A percentile compares a stretch with the other conserved stretches of the same genome.
phyloP scores from a whole-genome alignment of 2,888 invertebrate genomes.

The Caenorhabditis sp. region DNA sequence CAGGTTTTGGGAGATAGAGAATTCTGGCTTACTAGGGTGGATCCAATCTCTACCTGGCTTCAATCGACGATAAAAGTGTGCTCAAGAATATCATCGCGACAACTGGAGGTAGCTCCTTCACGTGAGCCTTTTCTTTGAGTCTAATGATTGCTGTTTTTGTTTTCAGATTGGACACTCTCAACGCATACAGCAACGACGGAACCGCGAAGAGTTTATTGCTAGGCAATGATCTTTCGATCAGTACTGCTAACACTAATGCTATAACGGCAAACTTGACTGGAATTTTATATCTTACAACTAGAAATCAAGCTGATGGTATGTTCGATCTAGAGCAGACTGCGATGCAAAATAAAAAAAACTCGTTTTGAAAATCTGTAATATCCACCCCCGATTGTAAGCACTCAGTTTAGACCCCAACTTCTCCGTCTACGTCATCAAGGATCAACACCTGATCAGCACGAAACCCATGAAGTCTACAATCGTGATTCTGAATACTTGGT shows the following conservation, averaged over 20 bases:
- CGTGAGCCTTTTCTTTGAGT: not conserved
- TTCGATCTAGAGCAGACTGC: not conserved
- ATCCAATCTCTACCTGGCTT: no score
- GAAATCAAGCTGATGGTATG: conserved; percentile 2
- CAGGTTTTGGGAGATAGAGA: no score
- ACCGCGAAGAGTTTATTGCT: not conserved
- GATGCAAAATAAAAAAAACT: not conserved
- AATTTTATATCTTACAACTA: not conserved
- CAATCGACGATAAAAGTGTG: not conserved
- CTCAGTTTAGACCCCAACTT: conserved; percentile 11
- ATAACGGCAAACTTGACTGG: not conserved
- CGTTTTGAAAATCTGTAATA: no score
- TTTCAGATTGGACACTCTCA: not conserved
- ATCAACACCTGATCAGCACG: not conserved
- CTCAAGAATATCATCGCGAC: conserved; percentile 2
- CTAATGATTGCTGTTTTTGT: not conserved
- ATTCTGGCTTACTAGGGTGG: no score
- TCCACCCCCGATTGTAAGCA: not conserved
- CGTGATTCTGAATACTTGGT: conserved; percentile 13
- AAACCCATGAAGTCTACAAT: not conserved
- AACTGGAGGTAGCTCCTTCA: not conserved
- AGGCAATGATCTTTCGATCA: not conserved
- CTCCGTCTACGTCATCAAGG: conserved; percentile 28
- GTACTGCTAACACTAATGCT: conserved; percentile 10
- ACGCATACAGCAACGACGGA: conserved; percentile 11